phyloP scores from a whole-genome alignment of 2,888 invertebrate genomes.

The Sycophila texana region DNA sequence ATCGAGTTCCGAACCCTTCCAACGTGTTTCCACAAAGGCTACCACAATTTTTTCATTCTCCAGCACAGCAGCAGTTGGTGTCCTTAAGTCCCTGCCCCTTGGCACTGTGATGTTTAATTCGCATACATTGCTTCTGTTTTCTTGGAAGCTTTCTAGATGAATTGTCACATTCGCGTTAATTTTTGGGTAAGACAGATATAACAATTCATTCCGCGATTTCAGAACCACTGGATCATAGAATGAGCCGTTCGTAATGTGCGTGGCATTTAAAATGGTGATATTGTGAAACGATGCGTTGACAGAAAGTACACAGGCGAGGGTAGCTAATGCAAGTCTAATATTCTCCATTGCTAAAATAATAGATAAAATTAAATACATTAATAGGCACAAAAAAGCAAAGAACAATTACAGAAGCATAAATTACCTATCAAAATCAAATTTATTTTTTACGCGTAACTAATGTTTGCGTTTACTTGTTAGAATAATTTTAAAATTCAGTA shows the following conservation, averaged over 20 bases:
- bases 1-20: not conserved
- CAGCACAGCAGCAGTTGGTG: not conserved
- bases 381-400: too few relatives aligned
- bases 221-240: constrained; percentile 16
- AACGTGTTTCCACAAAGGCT: constrained; percentile 12
- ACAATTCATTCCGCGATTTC: constrained; percentile 18
- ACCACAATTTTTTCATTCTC: constrained; percentile 30
- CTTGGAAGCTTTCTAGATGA: constrained; percentile 1
- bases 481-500: too few relatives aligned
- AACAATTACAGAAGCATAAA: too few relatives aligned
- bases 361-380: too few relatives aligned
- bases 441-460: too few relatives aligned
- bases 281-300: not conserved
- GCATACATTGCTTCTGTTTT: not conserved
- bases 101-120: not conserved
- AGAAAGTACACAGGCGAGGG: not conserved
- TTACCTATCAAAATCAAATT: too few relatives aligned
- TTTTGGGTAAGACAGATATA: constrained; percentile 38
- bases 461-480: too few relatives aligned
- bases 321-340: too few relatives aligned
- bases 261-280: constrained; percentile 4
- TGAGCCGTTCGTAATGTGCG: constrained; percentile 14
- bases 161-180: constrained; percentile 9
- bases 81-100: not conserved
- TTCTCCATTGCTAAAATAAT: too few relatives aligned